These are phyloP conservation scores for Tricholaema leucomelas DNA, from an alignment of 2,113 vertebrate genomes.

Conservation along the genomic window DNA sequence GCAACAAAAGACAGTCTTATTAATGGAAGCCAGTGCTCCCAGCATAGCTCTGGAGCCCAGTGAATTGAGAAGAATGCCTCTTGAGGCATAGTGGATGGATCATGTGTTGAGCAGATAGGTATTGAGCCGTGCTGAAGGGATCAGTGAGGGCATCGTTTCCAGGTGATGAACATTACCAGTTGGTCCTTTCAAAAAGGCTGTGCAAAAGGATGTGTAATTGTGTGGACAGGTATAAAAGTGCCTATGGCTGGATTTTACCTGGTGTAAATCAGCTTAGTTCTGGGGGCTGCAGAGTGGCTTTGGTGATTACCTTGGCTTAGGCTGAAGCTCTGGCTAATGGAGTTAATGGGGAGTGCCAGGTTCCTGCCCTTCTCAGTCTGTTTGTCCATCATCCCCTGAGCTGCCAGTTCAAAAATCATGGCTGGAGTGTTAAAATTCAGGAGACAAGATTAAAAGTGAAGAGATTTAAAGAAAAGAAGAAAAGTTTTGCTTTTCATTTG, in stretches of 20 bases:
- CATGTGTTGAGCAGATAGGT: fast-evolving
- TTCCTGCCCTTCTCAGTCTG: neutral
- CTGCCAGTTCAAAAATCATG: neutral
- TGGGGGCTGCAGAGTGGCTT: neutral
- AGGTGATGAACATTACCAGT: neutral
- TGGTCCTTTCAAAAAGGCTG: neutral
- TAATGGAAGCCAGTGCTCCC: neutral
- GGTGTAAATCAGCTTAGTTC: neutral
- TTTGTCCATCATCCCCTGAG: neutral
- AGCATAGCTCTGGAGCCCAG: neutral
- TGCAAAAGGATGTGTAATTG: neutral
- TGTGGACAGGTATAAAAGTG: neutral
- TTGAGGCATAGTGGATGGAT: neutral
- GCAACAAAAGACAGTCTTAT: neutral
- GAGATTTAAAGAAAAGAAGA: neutral
- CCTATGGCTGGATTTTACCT: neutral
- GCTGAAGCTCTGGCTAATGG: neutral
- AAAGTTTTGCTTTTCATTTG: neutral
- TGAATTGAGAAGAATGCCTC: neutral
- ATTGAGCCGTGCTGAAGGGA: neutral
- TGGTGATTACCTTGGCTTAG: neutral
- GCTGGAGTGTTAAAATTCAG: neutral
- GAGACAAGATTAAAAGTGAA: neutral
- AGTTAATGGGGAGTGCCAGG: fast-evolving
- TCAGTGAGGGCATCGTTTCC: neutral